These are phyloP conservation scores for Eupithecia abbreviata DNA, from an alignment of 2,888 invertebrate species.

Conservation along the genomic window DNA sequence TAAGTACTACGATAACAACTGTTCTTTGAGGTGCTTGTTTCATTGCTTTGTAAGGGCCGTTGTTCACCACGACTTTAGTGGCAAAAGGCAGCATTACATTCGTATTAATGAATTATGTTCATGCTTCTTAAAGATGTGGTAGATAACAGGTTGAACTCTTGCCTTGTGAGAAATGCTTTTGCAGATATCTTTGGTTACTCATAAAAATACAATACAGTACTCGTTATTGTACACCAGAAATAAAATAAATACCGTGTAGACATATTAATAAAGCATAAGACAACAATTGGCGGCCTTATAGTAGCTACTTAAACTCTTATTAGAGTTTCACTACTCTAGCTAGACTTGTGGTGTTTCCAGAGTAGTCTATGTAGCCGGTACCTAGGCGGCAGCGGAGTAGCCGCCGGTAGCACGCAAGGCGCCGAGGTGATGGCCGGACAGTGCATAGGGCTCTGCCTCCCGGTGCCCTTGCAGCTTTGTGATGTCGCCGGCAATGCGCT, in stretches of 20 bases:
- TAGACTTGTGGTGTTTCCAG: constrained; percentile 47
- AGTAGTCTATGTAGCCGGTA: constrained; percentile 75
- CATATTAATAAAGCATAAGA: too few relatives aligned
- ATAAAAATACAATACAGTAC: neutral
- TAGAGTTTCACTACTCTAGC: neutral
- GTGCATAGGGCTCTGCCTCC: constrained; percentile 69
- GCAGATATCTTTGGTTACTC: neutral
- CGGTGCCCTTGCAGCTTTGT: constrained; percentile 89
- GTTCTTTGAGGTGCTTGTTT: constrained; percentile 1
- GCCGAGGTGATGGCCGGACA: constrained; percentile 79
- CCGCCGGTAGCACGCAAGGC: constrained; percentile 68
- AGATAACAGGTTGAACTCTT: neutral
- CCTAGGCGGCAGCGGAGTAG: constrained; percentile 60
- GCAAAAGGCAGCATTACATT: neutral
- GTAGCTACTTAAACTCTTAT: neutral
- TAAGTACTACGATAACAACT: constrained; percentile 67
- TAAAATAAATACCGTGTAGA: too few relatives aligned
- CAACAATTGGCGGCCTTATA: neutral
- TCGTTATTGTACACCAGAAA: too few relatives aligned
- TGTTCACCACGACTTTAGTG: neutral
- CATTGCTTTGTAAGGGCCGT: neutral
- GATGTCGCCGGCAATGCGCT: constrained; percentile 93
- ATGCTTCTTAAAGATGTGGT: neutral
- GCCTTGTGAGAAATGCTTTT: neutral
- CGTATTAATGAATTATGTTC: neutral